These are phyloP conservation scores for Ammospiza nelsoni DNA, from an alignment of 2,113 vertebrate species.

Conservation along the genomic window DNA sequence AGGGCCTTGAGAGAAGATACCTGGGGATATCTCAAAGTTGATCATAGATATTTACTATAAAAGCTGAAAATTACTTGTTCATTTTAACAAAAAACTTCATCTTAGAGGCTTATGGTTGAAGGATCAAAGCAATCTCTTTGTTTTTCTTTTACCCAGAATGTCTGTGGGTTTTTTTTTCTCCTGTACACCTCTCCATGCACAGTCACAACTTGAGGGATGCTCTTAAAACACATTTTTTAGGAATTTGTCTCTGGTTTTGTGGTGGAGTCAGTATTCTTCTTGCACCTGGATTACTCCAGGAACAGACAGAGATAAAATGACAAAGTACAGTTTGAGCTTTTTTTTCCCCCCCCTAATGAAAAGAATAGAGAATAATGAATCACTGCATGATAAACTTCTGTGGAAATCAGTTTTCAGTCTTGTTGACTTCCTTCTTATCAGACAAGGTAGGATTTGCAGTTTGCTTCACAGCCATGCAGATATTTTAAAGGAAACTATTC, in stretches of 20 bases:
- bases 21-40: background rate
- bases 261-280: background rate
- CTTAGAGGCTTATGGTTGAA: background rate
- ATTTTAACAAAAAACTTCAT: background rate
- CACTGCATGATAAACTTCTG: background rate
- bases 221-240: background rate
- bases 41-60: background rate
- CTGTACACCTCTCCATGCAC: background rate
- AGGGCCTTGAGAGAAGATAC: background rate
- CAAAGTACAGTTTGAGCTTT: background rate
- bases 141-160: background rate
- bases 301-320: background rate
- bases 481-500: background rate
- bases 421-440: background rate
- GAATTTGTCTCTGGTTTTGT: background rate
- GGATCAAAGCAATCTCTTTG: background rate
- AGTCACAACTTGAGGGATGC: background rate
- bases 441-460: background rate
- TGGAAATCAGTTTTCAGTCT: background rate
- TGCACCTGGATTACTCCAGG: background rate
- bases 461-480: background rate
- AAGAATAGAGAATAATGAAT: background rate
- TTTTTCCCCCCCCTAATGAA: background rate
- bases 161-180: background rate
- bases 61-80: background rate